phyloP scores from a whole-genome alignment of 2,797 vertebrate genomes.

The Lagocephalus sceleratus region DNA sequence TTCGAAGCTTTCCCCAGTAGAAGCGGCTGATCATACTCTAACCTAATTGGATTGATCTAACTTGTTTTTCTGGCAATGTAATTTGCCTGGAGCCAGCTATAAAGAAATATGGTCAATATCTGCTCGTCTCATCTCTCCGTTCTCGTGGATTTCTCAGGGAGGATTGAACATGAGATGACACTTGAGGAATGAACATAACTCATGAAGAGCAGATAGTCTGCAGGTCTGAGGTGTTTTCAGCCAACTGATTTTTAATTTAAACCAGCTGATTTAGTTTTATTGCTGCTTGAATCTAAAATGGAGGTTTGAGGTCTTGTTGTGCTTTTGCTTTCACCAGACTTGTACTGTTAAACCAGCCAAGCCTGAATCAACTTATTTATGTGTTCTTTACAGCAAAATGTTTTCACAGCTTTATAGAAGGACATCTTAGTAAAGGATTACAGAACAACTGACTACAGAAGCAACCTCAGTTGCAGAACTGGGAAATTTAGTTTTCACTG shows the following conservation, averaged over 20 bases:
- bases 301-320: too few relatives aligned
- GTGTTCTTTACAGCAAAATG: too few relatives aligned
- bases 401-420: too few relatives aligned
- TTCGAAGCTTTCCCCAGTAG: conserved; percentile 28
- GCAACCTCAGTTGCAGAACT: too few relatives aligned
- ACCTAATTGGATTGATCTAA: conserved; percentile 69
- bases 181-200: conserved; percentile 46
- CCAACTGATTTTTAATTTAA: conserved; percentile 9
- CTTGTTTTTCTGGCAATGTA: conserved; percentile 74
- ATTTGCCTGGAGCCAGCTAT: conserved; percentile 74
- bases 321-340: too few relatives aligned
- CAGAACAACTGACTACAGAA: too few relatives aligned
- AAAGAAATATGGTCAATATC: conserved; percentile 61
- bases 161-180: conserved; percentile 17
- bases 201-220: conserved; percentile 13
- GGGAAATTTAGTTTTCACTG: too few relatives aligned
- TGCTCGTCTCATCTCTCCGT: conserved; percentile 14
- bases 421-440: too few relatives aligned
- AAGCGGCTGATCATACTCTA: conserved; percentile 46
- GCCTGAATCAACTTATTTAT: too few relatives aligned
- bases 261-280: not conserved
- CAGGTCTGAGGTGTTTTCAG: conserved; percentile 10
- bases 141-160: conserved; percentile 26
- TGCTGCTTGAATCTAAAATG: too few relatives aligned
- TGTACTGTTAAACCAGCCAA: too few relatives aligned